Base-by-base conservation (phyloP, 1,140 invertebrate species). In the Araneus ventricosus region DNA sequence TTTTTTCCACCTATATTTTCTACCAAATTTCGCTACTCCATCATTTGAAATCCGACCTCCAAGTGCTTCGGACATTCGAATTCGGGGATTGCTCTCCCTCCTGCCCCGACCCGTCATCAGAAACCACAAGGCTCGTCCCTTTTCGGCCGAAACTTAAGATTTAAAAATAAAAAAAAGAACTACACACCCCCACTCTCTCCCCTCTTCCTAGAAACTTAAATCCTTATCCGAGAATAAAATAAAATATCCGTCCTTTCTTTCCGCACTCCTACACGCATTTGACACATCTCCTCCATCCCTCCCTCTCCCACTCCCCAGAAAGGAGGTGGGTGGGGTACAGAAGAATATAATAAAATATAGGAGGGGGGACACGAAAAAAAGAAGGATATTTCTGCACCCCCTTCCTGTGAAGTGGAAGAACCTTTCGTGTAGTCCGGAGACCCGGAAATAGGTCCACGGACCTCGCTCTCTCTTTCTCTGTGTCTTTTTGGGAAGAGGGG, bases 401-500 rank as follows among this genome's bases (percentile, higher is more conserved):
- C 22, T 34, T 90, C 75, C 30, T 30, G 7, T 85, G 57, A 67
- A 91, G 79, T 91, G 90, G 90, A 91, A 91, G 57, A 39, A 57
- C 88, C 88, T 90, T 90, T 90, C 88, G 88, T 90, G 88, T 80
- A 80, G 70, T 82, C 75, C 67, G 70, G 34, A 82, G 57, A n/a
- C 24, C 79, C 90, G 90, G 90, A 91, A 91, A 91, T 91, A 80
- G 90, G 79, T 67, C 59, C 80, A 24, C 24, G 59, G 59, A 84
- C 80, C 90, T 45, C 39, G n/a, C 37, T 39, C 63, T 37, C 59
- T 89, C 37, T 75, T 27, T 3, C 24, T 67, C 63, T 67, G n/a
- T 52, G 45, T 52, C 45, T 52, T 22, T 63, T 63, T 6, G 24
- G 59, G 59, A 8, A 30, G 22, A 8, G 27, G 22, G n/a, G 27